phyloP scores from a whole-genome alignment of 2,113 vertebrate species.

The Esox niger region DNA sequence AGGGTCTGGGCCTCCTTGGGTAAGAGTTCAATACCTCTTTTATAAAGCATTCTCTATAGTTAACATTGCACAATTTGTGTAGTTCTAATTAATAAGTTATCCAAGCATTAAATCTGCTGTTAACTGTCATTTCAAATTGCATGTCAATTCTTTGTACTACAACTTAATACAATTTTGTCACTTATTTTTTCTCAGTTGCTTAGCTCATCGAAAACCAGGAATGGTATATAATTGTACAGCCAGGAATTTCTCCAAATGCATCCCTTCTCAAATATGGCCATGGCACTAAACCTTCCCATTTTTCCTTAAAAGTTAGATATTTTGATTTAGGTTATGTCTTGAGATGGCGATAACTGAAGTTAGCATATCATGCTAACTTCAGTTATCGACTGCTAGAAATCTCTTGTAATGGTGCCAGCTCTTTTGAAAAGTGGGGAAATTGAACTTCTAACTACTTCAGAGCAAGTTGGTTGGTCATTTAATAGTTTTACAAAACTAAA shows the following conservation, averaged over 20 bases:
- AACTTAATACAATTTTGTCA: conserved; percentile 20
- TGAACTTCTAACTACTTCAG: no score
- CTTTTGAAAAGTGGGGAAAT: no score
- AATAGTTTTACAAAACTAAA: no score
- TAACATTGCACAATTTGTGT: background rate
- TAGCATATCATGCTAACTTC: no score
- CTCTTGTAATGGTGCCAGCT: no score
- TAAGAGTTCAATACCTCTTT: no score
- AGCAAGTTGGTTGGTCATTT: no score
- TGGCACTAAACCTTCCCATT: background rate
- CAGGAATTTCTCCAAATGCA: background rate
- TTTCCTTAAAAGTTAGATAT: background rate
- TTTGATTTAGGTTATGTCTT: no score
- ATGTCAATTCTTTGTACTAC: conserved; percentile 28
- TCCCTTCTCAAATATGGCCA: background rate
- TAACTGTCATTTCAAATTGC: conserved; percentile 29
- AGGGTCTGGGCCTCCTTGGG: no score
- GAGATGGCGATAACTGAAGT: no score
- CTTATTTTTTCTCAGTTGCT: conserved; percentile 4
- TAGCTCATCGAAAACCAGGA: background rate
- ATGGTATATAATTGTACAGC: conserved; percentile 2
- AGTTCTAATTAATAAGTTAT: conserved; percentile 6
- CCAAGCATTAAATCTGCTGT: background rate
- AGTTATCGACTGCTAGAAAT: no score
- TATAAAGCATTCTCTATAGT: background rate